Percentiles rank a stretch among this genome's conserved stretches.
phyloP scores from a whole-genome alignment of 2,888 invertebrate species.

The Philereme transversata region DNA sequence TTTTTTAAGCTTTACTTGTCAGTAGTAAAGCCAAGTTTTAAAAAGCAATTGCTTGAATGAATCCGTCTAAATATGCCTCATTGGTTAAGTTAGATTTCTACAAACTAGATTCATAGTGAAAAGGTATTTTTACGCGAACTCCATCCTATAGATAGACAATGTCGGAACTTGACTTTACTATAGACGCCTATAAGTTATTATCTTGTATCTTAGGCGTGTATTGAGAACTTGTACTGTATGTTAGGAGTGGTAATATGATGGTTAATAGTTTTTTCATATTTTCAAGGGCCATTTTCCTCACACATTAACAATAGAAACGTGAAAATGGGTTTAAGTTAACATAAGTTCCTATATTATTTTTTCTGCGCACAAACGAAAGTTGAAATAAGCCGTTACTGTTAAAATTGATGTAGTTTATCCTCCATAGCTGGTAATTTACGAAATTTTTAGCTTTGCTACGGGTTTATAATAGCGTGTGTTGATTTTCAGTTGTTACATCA shows the following conservation, averaged over 20 bases:
- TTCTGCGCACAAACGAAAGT: conserved; percentile 54
- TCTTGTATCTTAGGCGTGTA: conserved; percentile 35
- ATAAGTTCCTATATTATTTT: conserved; percentile 42
- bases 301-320: conserved; percentile 26
- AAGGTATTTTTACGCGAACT: conserved; percentile 24
- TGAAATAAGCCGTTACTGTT: conserved; percentile 47
- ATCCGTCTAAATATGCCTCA: conserved; percentile 33
- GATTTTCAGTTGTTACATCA: conserved; percentile 73
- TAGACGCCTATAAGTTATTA: conserved; percentile 5
- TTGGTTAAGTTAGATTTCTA: conserved; percentile 34
- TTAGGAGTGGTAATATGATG: conserved; percentile 37
- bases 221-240: conserved; percentile 31
- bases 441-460: conserved; percentile 78
- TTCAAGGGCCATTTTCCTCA: conserved; percentile 19
- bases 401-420: conserved; percentile 47
- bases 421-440: conserved; percentile 61
- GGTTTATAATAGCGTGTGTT: conserved; percentile 74
- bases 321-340: conserved; percentile 14
- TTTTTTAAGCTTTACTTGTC: conserved; percentile 46
- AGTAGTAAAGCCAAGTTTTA: conserved; percentile 36
- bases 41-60: conserved; percentile 25
- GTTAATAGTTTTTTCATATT: conserved; percentile 23
- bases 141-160: conserved; percentile 34
- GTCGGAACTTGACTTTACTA: conserved; percentile 26
- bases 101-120: conserved; percentile 26